These are phyloP conservation scores for Spodoptera litura DNA, from an alignment of 1,140 invertebrate species.

Conservation along the genomic window DNA sequence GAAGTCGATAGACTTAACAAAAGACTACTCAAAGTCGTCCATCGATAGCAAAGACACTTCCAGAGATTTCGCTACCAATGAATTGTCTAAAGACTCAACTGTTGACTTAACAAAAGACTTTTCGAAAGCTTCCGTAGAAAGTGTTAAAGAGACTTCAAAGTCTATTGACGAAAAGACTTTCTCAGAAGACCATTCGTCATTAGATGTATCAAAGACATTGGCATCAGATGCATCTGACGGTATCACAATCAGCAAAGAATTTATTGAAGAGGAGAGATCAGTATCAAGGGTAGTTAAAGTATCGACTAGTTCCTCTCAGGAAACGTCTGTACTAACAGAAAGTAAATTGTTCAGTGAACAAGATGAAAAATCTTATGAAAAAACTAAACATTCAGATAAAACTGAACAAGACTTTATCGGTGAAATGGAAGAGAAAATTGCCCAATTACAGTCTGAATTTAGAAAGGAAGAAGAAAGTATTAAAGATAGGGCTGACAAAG, in stretches of 20 bases:
- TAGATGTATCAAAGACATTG: constrained; percentile 80
- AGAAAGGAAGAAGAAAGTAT: constrained; percentile 57
- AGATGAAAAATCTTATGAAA: constrained; percentile 74
- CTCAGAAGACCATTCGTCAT: constrained; percentile 82
- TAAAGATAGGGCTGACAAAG: constrained; percentile 27
- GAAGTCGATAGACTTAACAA: constrained; percentile 80
- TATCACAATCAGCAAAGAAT: constrained; percentile 75
- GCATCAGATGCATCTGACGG: constrained; percentile 81
- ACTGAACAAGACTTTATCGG: constrained; percentile 60
- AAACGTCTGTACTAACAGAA: constrained; percentile 76
- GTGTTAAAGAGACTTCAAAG: constrained; percentile 79
- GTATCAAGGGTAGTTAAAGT: constrained; percentile 69
- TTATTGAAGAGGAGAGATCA: constrained; percentile 77
- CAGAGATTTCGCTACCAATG: constrained; percentile 83
- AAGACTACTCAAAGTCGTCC: constrained; percentile 83
- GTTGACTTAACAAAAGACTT: constrained; percentile 81
- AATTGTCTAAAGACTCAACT: constrained; percentile 82
- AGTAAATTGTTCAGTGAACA: constrained; percentile 79
- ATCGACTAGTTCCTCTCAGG: constrained; percentile 78
- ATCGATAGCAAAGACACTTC: constrained; percentile 84
- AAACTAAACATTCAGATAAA: constrained; percentile 63
- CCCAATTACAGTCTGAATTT: constrained; percentile 59
- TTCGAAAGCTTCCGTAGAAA: constrained; percentile 80
- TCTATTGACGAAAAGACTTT: constrained; percentile 83
- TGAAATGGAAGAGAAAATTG: constrained; percentile 62